A percentile compares a stretch with the other conserved stretches of the same genome.
phyloP scores from a whole-genome alignment of 2,888 invertebrate genomes.

The Drosophila nigricruria region DNA sequence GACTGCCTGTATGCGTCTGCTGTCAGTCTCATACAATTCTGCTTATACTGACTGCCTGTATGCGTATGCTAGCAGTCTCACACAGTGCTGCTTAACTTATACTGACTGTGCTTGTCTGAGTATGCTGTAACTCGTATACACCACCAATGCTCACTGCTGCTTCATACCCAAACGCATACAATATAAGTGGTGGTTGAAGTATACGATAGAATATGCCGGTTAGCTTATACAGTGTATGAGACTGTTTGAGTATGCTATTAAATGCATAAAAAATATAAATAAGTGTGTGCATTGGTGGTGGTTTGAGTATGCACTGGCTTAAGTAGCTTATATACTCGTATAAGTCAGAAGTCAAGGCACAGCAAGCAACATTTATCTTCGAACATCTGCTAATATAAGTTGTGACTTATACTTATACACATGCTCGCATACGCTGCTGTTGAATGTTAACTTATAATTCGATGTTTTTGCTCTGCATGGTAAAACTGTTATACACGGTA shows the following conservation, averaged over 20 bases:
- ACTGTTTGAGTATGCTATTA: neutral
- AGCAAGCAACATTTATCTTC: neutral
- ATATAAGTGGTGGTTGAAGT: slow-evolving; percentile 11
- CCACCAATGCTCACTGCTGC: neutral
- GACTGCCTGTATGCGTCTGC: neutral
- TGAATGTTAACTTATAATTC: slow-evolving; percentile 19
- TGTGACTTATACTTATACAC: neutral
- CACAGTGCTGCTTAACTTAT: neutral
- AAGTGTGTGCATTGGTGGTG: neutral
- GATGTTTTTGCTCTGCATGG: slow-evolving; percentile 11
- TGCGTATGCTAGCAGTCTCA: neutral
- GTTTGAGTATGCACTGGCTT: neutral
- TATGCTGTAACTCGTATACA: slow-evolving; percentile 6
- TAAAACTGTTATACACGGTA: slow-evolving; percentile 45
- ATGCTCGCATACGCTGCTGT: neutral
- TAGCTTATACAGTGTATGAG: slow-evolving; percentile 1
- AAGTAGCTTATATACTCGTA: neutral
- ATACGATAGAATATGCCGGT: neutral
- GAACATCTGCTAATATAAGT: slow-evolving; percentile 2
- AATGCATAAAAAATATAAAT: neutral
- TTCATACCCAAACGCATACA: neutral
- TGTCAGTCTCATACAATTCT: neutral
- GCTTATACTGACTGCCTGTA: neutral
- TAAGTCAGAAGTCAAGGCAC: neutral
- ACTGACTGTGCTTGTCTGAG: neutral